Percentiles rank a stretch among this genome's conserved stretches.
Evolutionary conservation across 2,888 invertebrate genomes (phyloP).

Genomic region (Cheilosia pagana): DNA sequence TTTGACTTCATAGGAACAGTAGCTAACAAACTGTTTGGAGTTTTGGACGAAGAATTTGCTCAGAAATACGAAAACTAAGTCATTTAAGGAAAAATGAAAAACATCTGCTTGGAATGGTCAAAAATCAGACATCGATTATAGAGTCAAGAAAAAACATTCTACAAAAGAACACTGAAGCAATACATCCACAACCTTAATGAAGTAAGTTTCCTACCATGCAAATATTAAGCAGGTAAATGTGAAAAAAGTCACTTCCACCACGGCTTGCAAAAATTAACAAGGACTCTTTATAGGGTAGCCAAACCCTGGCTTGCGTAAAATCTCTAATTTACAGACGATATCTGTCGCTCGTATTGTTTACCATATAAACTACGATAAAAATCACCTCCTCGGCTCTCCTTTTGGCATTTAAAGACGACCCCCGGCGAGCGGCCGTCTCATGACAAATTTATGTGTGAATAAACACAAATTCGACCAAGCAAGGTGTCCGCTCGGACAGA

Average conservation of each 20-base stretch:
- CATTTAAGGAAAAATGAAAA: too few species aligned
- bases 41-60: too few species aligned
- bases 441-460: conserved; percentile 63
- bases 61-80: too few species aligned
- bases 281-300: too few species aligned
- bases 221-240: neutral
- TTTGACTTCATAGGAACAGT: too few species aligned
- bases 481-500: conserved; percentile 54
- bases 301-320: conserved; percentile 39
- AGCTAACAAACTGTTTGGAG: too few species aligned
- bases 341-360: conserved; percentile 48
- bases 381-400: conserved; percentile 11
- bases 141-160: too few species aligned
- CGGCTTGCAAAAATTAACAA: too few species aligned
- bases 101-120: too few species aligned
- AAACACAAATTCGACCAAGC: conserved; percentile 61
- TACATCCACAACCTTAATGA: too few species aligned
- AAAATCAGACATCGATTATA: too few species aligned
- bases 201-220: neutral
- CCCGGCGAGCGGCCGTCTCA: conserved; percentile 24
- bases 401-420: conserved; percentile 5
- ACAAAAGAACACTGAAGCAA: too few species aligned
- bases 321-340: conserved; percentile 51
- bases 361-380: conserved; percentile 52
- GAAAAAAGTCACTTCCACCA: neutral